Evolutionary conservation across 2,113 vertebrate species (phyloP).

Genomic region (Mungos mungo): DNA sequence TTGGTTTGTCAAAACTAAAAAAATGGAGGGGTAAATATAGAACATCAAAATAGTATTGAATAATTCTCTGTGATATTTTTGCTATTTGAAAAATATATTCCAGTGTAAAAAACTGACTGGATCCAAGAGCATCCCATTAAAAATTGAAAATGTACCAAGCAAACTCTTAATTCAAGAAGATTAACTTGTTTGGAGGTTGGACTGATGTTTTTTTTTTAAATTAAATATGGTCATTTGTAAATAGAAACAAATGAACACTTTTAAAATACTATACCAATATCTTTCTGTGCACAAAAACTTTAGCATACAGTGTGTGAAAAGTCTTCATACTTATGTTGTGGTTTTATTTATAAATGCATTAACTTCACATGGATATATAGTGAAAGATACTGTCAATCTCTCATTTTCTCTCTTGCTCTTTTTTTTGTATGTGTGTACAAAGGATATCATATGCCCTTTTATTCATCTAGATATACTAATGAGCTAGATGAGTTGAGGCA

Average conservation of each 20-base stretch:
- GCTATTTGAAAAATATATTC: not conserved
- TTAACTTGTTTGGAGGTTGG: not conserved
- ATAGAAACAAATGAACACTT: not conserved
- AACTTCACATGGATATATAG: not conserved
- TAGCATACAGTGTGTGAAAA: not conserved
- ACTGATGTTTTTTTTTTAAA: not conserved
- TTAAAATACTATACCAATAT: not conserved
- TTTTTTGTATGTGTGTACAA: not conserved
- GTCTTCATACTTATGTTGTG: not conserved
- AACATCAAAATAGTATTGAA: not conserved
- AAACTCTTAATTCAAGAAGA: not conserved
- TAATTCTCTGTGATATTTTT: not conserved
- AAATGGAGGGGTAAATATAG: not conserved
- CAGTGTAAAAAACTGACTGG: not conserved
- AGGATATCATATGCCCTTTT: not conserved
- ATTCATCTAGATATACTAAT: not conserved
- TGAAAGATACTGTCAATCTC: not conserved
- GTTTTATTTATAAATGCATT: not conserved
- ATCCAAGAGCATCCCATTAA: not conserved
- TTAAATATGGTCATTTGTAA: not conserved
- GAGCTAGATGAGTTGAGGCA: not conserved
- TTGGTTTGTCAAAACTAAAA: not conserved
- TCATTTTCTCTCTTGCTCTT: not conserved
- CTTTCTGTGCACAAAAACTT: not conserved
- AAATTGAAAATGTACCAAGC: not conserved